phyloP scores from a whole-genome alignment of 2,113 vertebrate species.

The Aythya baeri region DNA sequence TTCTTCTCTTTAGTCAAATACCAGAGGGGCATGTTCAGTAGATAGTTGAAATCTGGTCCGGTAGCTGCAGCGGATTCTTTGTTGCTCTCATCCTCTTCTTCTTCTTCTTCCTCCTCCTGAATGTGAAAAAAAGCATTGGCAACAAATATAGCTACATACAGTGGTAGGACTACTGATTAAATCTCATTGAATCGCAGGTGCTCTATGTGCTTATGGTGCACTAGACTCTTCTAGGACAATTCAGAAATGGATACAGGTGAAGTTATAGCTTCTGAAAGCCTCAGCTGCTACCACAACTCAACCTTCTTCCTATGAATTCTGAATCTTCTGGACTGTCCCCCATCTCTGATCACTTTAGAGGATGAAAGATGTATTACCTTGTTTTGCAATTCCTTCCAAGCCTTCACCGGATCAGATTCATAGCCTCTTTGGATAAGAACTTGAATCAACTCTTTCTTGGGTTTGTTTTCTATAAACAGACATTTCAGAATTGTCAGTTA shows the following conservation, averaged over 20 bases:
- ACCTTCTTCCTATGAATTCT: not conserved
- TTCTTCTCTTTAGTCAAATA: constrained; percentile 97
- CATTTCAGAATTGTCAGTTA: constrained; percentile 4
- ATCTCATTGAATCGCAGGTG: not conserved
- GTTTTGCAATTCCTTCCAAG: constrained; percentile 92
- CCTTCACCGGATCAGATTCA: constrained; percentile 94
- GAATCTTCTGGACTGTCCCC: not conserved
- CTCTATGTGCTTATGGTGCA: too few relatives aligned
- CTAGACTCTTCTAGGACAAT: not conserved
- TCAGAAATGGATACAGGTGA: not conserved
- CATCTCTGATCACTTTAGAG: not conserved
- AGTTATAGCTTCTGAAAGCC: not conserved
- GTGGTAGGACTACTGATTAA: not conserved
- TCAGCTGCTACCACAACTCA: not conserved
- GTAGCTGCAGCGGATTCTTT: constrained; percentile 56
- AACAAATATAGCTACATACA: not conserved
- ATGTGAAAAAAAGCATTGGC: not conserved
- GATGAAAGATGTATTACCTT: constrained; percentile 79
- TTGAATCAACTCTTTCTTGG: constrained; percentile 94
- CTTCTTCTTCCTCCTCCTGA: constrained; percentile 71
- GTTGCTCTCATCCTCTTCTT: constrained; percentile 70
- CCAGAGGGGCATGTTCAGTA: constrained; percentile 98
- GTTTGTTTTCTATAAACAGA: constrained; percentile 91
- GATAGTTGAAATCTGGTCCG: constrained; percentile 94
- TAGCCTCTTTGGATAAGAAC: constrained; percentile 92